These are phyloP conservation scores for Pseudorhombus dupliciocellatus DNA, from an alignment of 2,113 vertebrate species.

Conservation along the genomic window DNA sequence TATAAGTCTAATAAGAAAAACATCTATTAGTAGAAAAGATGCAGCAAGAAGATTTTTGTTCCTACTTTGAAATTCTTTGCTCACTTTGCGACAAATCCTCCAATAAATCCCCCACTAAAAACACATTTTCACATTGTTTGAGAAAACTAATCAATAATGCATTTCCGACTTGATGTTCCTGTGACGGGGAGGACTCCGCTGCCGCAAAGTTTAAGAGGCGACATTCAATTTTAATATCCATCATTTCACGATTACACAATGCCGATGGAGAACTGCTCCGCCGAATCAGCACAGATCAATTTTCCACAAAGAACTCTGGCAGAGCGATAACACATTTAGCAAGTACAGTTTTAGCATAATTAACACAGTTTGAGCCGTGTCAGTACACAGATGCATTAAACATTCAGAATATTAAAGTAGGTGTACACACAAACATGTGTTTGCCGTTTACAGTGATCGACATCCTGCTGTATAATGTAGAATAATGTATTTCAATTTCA, in stretches of 20 bases:
- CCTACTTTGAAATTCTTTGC: neutral
- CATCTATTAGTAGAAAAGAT: no score
- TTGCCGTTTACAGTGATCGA: neutral
- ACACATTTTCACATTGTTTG: conserved; percentile 15
- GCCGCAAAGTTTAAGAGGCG: neutral
- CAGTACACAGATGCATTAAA: neutral
- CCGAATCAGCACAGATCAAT: neutral
- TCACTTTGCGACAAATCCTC: neutral
- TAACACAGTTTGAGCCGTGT: neutral
- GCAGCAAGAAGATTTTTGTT: no score
- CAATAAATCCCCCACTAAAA: conserved; percentile 9
- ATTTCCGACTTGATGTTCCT: conserved; percentile 19
- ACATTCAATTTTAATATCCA: conserved; percentile 12
- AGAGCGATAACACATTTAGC: neutral
- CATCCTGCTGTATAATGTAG: no score
- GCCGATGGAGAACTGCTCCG: neutral
- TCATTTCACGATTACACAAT: conserved; percentile 12
- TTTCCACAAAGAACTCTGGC: neutral
- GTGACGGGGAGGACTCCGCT: conserved; percentile 5
- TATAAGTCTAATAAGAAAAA: neutral
- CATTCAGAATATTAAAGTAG: neutral
- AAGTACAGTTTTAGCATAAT: conserved; percentile 13
- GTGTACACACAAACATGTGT: neutral
- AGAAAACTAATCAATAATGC: conserved; percentile 33
- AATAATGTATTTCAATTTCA: no score